Percentiles rank a stretch among this genome's conserved stretches.
Conservation (phyloP, 2,113 vertebrate species). For the Tor tambroides region DNA sequence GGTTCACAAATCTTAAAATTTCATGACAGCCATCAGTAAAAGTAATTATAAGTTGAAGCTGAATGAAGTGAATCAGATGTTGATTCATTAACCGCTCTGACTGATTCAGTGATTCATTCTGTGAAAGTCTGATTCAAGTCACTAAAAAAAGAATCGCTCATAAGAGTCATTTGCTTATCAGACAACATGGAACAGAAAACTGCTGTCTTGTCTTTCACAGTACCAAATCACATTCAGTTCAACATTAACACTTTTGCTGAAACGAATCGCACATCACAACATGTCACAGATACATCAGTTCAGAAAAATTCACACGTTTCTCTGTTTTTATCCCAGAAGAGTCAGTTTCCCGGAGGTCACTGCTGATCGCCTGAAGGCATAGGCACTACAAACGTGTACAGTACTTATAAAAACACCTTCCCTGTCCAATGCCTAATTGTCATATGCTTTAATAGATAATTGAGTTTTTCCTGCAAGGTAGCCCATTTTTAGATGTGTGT, state of each 20-base stretch:
- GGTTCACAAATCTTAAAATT: neutral
- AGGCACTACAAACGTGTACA: neutral
- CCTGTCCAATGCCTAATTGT: constrained; percentile 55
- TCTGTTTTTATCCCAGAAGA: neutral
- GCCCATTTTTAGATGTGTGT: constrained; percentile 52
- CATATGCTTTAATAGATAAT: constrained; percentile 59
- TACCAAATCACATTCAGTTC: neutral
- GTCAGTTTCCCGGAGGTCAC: neutral
- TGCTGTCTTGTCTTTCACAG: neutral
- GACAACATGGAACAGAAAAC: neutral
- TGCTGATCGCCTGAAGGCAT: neutral
- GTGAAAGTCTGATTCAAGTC: neutral
- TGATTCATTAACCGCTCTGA: too few species aligned
- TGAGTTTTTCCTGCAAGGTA: constrained; percentile 54
- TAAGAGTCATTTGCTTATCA: neutral
- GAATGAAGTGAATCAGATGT: neutral
- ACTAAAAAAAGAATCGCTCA: neutral
- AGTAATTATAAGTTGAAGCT: neutral
- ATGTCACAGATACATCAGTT: neutral
- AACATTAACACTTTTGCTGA: neutral
- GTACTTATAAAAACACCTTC: constrained; percentile 15
- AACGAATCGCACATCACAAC: neutral
- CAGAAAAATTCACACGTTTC: neutral
- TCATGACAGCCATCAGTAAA: neutral
- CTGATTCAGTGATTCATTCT: neutral